phyloP scores from a whole-genome alignment of 2,113 vertebrate genomes.

The Sminthopsis crassicaudata region DNA sequence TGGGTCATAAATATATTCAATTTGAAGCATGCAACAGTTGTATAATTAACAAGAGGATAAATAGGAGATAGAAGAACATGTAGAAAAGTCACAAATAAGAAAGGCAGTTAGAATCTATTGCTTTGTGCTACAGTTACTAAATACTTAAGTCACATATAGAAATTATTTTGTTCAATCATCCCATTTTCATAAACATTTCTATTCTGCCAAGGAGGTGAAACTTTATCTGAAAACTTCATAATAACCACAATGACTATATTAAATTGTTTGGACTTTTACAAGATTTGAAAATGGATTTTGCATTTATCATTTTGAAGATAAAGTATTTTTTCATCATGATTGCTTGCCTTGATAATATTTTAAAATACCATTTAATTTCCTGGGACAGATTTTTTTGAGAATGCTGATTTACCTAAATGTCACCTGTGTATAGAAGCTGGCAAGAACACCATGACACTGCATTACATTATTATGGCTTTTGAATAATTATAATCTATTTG shows the following conservation, averaged over 20 bases:
- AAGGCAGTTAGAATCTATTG: background rate
- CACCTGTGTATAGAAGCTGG: conserved; percentile 64
- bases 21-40: background rate
- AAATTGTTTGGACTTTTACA: conserved; percentile 11
- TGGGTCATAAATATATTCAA: background rate
- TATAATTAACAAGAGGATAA: background rate
- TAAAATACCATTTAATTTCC: conserved; percentile 75
- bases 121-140: background rate
- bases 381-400: conserved; percentile 74
- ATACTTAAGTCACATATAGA: conserved; percentile 4
- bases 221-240: conserved; percentile 44
- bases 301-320: conserved; percentile 52
- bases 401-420: conserved; percentile 73
- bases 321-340: conserved; percentile 49
- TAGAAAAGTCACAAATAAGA: background rate
- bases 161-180: background rate
- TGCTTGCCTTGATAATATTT: conserved; percentile 64
- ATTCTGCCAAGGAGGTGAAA: conserved; percentile 24
- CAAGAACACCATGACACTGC: conserved; percentile 74
- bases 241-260: conserved; percentile 54
- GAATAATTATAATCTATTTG: conserved; percentile 51
- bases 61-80: background rate
- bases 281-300: conserved; percentile 34
- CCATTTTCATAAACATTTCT: conserved; percentile 28
- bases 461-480: conserved; percentile 40